Base-by-base conservation (phyloP, 2,888 invertebrate genomes). In the Erannis defoliaria region DNA sequence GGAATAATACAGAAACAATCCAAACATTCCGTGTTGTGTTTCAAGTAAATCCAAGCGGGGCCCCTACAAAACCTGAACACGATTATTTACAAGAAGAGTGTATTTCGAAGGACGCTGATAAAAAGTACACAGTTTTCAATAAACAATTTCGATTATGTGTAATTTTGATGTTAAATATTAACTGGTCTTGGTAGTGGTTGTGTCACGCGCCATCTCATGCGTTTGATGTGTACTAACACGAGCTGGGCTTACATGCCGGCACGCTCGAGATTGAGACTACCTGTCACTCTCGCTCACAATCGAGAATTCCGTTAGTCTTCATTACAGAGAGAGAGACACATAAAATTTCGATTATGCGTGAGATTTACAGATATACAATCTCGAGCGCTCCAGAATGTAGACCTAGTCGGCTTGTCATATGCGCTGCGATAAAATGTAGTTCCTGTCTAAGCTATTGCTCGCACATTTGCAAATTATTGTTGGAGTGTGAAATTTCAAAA, bases 21-120 rank as follows among this genome's bases (percentile, higher is more conserved):
- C 73, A 77, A 79, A 71, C 58, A 73, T 82, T 78, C 76, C 76
- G 74, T 87, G 78, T 89, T 88, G 74, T 88, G 85, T 88, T 89
- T 90, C 90, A 90, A 90, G 91, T 89, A 87, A 85, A 86, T 73
- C 78, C 84, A 90, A 89, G 90, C 83, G 88, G 83, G 84, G 84
- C 88, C 65, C 72, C 85, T 81, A 79, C 86, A 87, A 89, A 87
- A 83, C 84, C 80, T 88, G 89, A 89, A 84, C 78, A 71, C 79
- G 76, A 70, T 76, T 75, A 75, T 77, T 68, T 70, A 62, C 74
- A 75, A 81, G 86, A 82, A 80, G 81, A 82, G 67, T 81, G 70
- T 78, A 68, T 75, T 74, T 72, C 81, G 78, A 81, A 77, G 81
- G 82, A 82, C 72, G 76, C 82, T 75, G 79, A 82, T 82, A 55